phyloP scores from a whole-genome alignment of 1,140 invertebrate genomes.

The Limonius californicus region DNA sequence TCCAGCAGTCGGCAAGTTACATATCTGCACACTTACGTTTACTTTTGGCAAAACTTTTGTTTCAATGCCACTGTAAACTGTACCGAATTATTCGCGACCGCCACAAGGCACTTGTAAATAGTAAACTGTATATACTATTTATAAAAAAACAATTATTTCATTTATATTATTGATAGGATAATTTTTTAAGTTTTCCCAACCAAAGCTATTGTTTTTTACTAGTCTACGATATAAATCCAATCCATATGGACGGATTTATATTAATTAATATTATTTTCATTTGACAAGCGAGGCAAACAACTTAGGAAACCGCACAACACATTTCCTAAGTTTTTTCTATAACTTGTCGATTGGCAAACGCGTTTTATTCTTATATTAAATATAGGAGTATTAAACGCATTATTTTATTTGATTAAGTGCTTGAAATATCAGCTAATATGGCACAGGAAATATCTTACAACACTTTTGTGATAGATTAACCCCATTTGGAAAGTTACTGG shows the following conservation, averaged over 20 bases:
- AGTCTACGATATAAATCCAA: conserved; percentile 24
- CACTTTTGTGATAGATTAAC: no score
- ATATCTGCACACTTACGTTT: conserved; percentile 42
- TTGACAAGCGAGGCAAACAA: no score
- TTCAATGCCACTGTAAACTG: conserved; percentile 43
- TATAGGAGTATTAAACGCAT: conserved; percentile 10
- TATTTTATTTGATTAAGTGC: background rate
- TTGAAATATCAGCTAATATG: background rate
- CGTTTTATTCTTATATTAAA: conserved; percentile 18
- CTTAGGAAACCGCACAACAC: no score
- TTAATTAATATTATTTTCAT: background rate
- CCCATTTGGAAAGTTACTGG: no score
- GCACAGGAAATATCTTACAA: no score
- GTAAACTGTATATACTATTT: conserved; percentile 25
- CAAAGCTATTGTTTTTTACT: conserved; percentile 37
- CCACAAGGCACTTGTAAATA: conserved; percentile 35
- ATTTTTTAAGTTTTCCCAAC: conserved; percentile 29
- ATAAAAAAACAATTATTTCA: conserved; percentile 10
- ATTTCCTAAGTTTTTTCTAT: background rate
- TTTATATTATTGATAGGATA: conserved; percentile 36
- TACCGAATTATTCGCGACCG: conserved; percentile 18
- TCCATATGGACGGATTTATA: background rate
- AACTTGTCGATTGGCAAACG: no score
- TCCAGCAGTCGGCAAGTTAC: conserved; percentile 46
- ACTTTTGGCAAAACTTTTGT: conserved; percentile 16